Percentiles rank a stretch among this genome's conserved stretches.
These are phyloP conservation scores for Corythornis vintsioides DNA, from an alignment of 2,113 vertebrate species.

Conservation along the genomic window DNA sequence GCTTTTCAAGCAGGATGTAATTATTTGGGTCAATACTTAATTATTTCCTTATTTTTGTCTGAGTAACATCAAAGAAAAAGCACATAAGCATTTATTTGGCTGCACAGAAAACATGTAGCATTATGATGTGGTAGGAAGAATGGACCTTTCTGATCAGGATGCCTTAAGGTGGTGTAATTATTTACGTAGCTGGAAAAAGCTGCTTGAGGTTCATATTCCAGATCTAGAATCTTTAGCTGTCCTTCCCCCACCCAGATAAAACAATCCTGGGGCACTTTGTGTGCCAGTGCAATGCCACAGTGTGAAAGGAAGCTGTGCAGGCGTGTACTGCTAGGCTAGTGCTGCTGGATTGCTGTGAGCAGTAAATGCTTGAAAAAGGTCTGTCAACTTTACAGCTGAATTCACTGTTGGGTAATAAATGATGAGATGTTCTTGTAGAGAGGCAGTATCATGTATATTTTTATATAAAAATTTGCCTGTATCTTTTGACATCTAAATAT, in stretches of 20 bases:
- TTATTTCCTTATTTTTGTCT: constrained; percentile 15
- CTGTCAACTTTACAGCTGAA: neutral
- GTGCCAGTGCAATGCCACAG: neutral
- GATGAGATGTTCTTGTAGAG: neutral
- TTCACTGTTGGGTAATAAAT: neutral
- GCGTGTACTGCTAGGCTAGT: neutral
- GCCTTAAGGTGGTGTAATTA: neutral
- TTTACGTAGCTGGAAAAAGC: neutral
- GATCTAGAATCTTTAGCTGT: neutral
- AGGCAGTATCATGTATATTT: neutral
- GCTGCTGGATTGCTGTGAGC: neutral
- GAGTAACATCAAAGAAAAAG: neutral
- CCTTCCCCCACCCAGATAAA: neutral
- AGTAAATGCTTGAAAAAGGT: neutral
- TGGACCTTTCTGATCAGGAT: neutral
- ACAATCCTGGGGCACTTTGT: neutral
- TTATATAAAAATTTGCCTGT: neutral
- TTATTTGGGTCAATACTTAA: constrained; percentile 3
- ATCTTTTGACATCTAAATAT: neutral
- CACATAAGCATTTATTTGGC: neutral
- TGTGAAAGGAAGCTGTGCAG: neutral
- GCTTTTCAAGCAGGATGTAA: neutral
- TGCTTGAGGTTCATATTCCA: neutral
- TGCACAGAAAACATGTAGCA: neutral
- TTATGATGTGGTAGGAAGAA: neutral